These are phyloP conservation scores for Periphyllus acericola DNA, from an alignment of 2,888 invertebrate species.

Conservation along the genomic window DNA sequence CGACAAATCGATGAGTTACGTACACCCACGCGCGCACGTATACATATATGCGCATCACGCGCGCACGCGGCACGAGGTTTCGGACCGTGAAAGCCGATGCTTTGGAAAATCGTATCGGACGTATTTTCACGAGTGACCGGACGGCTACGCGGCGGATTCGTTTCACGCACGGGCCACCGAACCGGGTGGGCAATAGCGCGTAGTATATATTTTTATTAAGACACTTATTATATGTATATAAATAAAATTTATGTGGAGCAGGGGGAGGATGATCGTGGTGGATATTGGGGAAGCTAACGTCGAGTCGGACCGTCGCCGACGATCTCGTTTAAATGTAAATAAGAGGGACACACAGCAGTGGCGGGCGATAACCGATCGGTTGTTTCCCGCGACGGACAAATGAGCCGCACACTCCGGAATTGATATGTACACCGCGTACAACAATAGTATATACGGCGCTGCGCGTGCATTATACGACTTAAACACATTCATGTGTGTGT, in stretches of 20 bases:
- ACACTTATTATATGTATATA: background rate
- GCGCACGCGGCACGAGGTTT: background rate
- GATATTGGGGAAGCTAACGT: background rate
- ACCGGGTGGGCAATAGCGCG: background rate
- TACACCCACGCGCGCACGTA: background rate
- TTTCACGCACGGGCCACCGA: conserved; percentile 1
- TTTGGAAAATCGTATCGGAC: conserved; percentile 53
- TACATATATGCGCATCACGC: no score
- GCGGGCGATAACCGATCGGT: conserved; percentile 45
- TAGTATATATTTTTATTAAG: background rate
- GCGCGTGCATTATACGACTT: background rate
- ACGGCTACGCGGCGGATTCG: conserved; percentile 21
- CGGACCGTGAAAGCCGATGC: conserved; percentile 55
- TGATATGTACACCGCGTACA: background rate
- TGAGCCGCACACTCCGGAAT: conserved; percentile 3
- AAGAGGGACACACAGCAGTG: background rate
- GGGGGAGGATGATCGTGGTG: background rate
- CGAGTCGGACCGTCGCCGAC: background rate
- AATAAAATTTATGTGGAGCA: background rate
- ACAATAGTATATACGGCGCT: background rate
- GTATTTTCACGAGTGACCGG: conserved; percentile 52
- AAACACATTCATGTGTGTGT: no score
- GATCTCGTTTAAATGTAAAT: conserved; percentile 62
- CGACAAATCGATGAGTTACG: conserved; percentile 42
- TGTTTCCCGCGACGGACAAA: conserved; percentile 9